Conservation (phyloP, 2,113 vertebrate species). For the Phyllostomus hastatus region DNA sequence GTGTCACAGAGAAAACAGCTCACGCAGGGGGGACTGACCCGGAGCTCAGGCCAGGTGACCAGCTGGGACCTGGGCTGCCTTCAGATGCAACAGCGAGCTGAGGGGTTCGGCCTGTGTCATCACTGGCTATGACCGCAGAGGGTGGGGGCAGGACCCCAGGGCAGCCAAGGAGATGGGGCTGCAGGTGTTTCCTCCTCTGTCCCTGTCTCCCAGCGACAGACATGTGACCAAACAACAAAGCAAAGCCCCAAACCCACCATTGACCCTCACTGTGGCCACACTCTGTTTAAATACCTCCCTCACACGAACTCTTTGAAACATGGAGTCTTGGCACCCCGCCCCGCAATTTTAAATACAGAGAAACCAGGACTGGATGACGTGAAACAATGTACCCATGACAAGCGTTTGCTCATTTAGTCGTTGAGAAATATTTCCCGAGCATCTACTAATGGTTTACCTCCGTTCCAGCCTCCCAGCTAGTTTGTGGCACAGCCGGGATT, state of each 20-base stretch:
- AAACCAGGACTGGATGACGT: not conserved
- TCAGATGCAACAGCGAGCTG: not conserved
- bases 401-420: not conserved
- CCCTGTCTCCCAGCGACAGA: not conserved
- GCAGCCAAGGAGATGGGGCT: not conserved
- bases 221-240: not conserved
- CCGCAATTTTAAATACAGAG: not conserved
- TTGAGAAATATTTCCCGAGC: rapidly evolving
- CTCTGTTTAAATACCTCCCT: rapidly evolving
- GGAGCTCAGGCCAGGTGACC: rapidly evolving
- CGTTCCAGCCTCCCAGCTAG: not conserved
- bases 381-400: not conserved
- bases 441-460: not conserved
- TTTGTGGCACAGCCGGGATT: not conserved
- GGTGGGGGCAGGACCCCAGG: not conserved
- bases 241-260: rapidly evolving
- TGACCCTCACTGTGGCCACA: not conserved
- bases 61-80: not conserved
- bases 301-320: not conserved
- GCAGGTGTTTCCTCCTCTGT: not conserved
- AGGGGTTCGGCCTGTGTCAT: not conserved
- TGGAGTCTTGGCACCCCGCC: rapidly evolving
- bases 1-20: not conserved
- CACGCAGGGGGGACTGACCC: rapidly evolving
- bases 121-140: not conserved